Percentiles rank a stretch among this genome's conserved stretches.
Evolutionary conservation across 1,140 invertebrate species (phyloP).

Genomic region (Ceratina japonica): DNA sequence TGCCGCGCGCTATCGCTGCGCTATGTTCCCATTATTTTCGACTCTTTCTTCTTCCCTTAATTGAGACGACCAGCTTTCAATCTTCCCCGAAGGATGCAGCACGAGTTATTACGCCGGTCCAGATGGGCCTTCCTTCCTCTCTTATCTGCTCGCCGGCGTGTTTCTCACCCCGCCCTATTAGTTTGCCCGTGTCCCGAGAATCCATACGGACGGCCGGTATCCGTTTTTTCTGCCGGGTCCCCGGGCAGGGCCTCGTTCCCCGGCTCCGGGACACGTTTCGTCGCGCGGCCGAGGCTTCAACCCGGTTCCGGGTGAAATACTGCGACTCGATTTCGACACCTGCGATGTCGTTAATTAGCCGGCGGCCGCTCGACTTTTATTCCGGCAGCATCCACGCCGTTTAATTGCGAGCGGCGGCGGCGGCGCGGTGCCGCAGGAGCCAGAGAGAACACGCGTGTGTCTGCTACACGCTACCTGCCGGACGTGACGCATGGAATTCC

Average conservation of each 20-base stretch:
- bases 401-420: constrained; percentile 61
- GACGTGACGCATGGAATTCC: constrained; percentile 55
- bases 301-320: constrained; percentile 68
- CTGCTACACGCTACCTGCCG: constrained; percentile 56
- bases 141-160: constrained; percentile 73
- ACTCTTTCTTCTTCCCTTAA: constrained; percentile 37
- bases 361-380: constrained; percentile 63
- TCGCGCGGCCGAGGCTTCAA: constrained; percentile 37
- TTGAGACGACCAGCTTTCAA: constrained; percentile 49
- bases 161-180: constrained; percentile 74
- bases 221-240: constrained; percentile 22
- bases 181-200: constrained; percentile 67
- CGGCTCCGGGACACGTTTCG: constrained; percentile 42
- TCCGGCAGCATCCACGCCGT: constrained; percentile 57
- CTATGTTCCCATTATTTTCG: constrained; percentile 29
- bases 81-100: constrained; percentile 5
- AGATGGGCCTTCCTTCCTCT: constrained; percentile 36
- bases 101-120: constrained; percentile 65
- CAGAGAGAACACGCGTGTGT: constrained; percentile 42
- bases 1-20: not conserved
- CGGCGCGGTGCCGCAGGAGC: not conserved
- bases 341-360: constrained; percentile 73
- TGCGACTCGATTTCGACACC: constrained; percentile 75
- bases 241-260: constrained; percentile 23
- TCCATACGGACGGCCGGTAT: constrained; percentile 45